phyloP scores from a whole-genome alignment of 2,888 invertebrate species.

The Resseliella maxima region DNA sequence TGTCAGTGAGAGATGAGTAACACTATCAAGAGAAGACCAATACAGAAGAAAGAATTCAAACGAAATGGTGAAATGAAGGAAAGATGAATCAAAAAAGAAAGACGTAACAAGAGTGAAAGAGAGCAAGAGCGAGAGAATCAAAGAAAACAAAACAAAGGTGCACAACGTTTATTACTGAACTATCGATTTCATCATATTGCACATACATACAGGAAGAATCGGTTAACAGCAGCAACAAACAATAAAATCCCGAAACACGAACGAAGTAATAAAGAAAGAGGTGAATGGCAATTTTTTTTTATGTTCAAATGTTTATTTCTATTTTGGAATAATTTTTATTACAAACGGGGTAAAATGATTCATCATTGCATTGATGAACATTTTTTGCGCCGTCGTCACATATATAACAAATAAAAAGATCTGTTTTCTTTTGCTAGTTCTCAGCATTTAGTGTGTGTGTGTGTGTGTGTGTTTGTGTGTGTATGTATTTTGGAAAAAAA shows the following conservation, averaged over 20 bases:
- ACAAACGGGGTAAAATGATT: constrained; percentile 54
- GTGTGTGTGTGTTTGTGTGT: not conserved
- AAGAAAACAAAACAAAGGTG: constrained; percentile 29
- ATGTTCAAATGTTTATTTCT: constrained; percentile 53
- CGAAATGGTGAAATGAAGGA: not conserved
- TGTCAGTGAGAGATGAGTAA: not conserved
- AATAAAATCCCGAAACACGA: not conserved
- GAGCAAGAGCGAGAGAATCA: not conserved
- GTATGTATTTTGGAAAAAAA: not conserved
- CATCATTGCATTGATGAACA: not conserved
- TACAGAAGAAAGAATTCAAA: not conserved
- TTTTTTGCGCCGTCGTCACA: not conserved
- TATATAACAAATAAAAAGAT: not conserved
- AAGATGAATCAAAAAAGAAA: not conserved
- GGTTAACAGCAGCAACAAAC: not conserved
- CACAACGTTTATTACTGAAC: constrained; percentile 42
- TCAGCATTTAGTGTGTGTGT: not conserved
- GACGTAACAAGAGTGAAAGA: not conserved
- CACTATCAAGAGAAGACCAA: not conserved
- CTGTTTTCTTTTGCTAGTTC: not conserved
- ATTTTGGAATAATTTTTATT: constrained; percentile 47
- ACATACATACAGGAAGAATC: not conserved
- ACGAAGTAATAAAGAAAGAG: not conserved
- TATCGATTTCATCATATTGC: constrained; percentile 55
- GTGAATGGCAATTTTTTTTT: not conserved